Percentiles rank a stretch among this genome's conserved stretches.
Conservation (phyloP, 2,113 vertebrate genomes). For the Dryoscopus gambensis region DNA sequence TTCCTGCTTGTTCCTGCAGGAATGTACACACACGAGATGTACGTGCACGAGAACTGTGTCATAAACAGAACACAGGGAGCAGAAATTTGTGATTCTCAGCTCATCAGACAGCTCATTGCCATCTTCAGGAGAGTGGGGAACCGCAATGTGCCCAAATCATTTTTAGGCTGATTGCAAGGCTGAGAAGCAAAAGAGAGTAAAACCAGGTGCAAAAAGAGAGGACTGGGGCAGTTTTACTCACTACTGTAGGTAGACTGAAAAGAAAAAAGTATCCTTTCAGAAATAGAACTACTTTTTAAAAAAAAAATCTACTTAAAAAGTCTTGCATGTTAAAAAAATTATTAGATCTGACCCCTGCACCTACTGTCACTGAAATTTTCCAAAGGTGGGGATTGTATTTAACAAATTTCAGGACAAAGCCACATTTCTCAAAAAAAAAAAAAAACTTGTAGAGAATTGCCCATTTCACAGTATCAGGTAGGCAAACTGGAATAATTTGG, state of each 20-base stretch:
- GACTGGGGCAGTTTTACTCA: not conserved
- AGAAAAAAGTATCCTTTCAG: not conserved
- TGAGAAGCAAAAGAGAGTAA: not conserved
- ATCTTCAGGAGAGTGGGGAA: not conserved
- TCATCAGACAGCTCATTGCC: not conserved
- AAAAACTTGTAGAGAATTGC: not conserved
- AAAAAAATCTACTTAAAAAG: not conserved
- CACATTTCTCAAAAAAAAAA: not conserved
- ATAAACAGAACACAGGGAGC: not conserved
- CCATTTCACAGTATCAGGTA: not conserved
- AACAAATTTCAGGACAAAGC: not conserved
- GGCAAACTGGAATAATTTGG: not conserved
- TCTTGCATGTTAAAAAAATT: not conserved
- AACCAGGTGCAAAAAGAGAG: not conserved
- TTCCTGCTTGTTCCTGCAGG: not conserved
- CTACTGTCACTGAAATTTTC: not conserved
- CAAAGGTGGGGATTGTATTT: not conserved
- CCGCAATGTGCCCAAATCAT: not conserved
- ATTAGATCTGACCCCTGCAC: not conserved
- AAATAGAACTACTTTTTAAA: not conserved
- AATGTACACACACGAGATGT: accelerated
- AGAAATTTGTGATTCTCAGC: not conserved
- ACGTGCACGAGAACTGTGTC: accelerated
- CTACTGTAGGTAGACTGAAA: not conserved
- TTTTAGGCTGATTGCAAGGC: not conserved